Conservation (phyloP, 2,113 vertebrate species). For the Sinosuthora webbiana region DNA sequence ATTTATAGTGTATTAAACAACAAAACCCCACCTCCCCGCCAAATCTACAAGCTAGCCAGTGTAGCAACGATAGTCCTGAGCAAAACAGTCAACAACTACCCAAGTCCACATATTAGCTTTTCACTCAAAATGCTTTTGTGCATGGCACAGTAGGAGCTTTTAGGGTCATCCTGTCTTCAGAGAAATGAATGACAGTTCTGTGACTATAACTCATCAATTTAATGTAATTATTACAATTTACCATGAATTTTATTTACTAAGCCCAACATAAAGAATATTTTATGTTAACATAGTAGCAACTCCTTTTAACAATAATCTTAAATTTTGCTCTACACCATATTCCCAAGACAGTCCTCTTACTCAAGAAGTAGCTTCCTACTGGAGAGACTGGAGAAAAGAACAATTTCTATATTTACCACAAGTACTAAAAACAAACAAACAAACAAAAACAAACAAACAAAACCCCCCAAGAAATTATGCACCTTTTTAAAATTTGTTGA, state of each 20-base stretch:
- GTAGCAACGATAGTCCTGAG: neutral
- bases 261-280: neutral
- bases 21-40: neutral
- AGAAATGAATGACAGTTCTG: neutral
- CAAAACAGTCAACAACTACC: neutral
- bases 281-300: neutral
- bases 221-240: neutral
- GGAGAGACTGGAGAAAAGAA: neutral
- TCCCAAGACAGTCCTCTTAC: neutral
- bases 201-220: neutral
- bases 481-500: accelerated
- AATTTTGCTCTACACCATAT: neutral
- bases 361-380: neutral
- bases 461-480: neutral
- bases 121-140: neutral
- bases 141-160: neutral
- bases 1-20: neutral
- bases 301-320: neutral
- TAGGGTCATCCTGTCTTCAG: neutral
- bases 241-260: neutral
- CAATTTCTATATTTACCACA: neutral
- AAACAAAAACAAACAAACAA: neutral
- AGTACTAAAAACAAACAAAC: neutral
- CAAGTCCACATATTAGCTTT: neutral
- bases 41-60: neutral